Percentiles rank a stretch among this genome's conserved stretches.
These are phyloP conservation scores for Mobula hypostoma DNA, from an alignment of 2,113 vertebrate species.

Conservation along the genomic window DNA sequence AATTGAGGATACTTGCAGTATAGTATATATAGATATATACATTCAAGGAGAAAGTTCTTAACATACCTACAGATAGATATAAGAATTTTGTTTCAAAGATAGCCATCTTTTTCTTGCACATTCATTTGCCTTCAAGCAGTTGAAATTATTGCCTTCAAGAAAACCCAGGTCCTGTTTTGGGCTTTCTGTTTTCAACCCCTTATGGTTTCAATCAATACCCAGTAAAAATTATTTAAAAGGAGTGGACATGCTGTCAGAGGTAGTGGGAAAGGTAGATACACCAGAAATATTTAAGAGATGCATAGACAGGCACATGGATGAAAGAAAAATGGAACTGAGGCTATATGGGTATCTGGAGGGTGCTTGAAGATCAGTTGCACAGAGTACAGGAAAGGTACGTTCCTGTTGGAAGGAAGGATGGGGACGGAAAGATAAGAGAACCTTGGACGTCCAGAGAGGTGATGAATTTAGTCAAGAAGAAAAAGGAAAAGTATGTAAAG, in stretches of 20 bases:
- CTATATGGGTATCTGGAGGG: too few relatives aligned
- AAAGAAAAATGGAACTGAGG: too few relatives aligned
- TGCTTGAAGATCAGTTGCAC: too few relatives aligned
- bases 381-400: too few relatives aligned
- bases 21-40: not conserved
- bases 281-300: not conserved
- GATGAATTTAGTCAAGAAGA: too few relatives aligned
- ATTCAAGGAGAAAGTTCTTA: not conserved
- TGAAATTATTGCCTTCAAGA: not conserved
- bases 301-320: too few relatives aligned
- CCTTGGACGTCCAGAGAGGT: too few relatives aligned
- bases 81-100: not conserved
- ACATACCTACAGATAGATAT: not conserved
- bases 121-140: not conserved
- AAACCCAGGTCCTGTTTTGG: not conserved
- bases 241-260: too few relatives aligned
- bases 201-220: not conserved
- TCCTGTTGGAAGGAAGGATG: too few relatives aligned
- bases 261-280: too few relatives aligned
- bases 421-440: too few relatives aligned
- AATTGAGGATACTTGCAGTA: not conserved
- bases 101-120: not conserved
- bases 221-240: not conserved
- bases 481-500: too few relatives aligned
- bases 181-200: not conserved